Percentiles rank a stretch among this genome's conserved stretches.
These are phyloP conservation scores for Tympanoctomys barrerae DNA, from an alignment of 2,797 vertebrate genomes.

Conservation along the genomic window DNA sequence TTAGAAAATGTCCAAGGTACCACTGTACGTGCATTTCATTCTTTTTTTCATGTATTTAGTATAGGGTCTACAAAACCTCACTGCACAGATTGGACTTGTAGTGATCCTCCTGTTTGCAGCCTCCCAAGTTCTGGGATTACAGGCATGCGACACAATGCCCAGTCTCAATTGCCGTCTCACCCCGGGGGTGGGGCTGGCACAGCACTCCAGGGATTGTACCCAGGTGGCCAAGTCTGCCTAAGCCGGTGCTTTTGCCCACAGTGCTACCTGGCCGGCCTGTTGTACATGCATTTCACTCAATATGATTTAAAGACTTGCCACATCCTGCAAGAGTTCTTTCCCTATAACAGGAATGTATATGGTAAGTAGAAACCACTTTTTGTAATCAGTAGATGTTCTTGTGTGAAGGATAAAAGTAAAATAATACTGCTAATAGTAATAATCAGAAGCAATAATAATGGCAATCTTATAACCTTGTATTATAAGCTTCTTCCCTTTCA, in stretches of 20 bases:
- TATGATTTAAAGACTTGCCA: neutral
- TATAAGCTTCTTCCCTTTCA: slow-evolving; percentile 53
- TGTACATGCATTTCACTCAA: neutral
- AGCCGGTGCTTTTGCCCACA: too few species aligned
- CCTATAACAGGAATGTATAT: neutral
- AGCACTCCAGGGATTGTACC: too few species aligned
- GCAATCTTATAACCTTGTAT: slow-evolving; percentile 43
- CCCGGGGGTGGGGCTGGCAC: too few species aligned
- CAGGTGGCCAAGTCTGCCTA: too few species aligned
- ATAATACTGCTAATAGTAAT: slow-evolving; percentile 55
- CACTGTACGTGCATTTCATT: neutral
- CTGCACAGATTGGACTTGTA: too few species aligned
- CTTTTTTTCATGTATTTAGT: too few species aligned
- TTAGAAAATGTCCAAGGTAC: neutral
- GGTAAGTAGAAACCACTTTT: slow-evolving; percentile 29
- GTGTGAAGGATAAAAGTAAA: slow-evolving; percentile 47
- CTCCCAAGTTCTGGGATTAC: too few species aligned
- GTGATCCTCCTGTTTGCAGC: too few species aligned
- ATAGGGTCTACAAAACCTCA: too few species aligned
- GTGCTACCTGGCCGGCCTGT: too few species aligned
- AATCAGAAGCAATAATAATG: slow-evolving; percentile 62
- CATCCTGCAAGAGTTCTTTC: slow-evolving; percentile 36
- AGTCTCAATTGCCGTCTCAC: too few species aligned
- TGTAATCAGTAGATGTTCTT: slow-evolving; percentile 57
- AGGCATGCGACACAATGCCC: too few species aligned